Evolutionary conservation across 2,888 invertebrate genomes (phyloP), one percentile per base, ranked within the genome.

Genomic region (Meganola albula): DNA sequence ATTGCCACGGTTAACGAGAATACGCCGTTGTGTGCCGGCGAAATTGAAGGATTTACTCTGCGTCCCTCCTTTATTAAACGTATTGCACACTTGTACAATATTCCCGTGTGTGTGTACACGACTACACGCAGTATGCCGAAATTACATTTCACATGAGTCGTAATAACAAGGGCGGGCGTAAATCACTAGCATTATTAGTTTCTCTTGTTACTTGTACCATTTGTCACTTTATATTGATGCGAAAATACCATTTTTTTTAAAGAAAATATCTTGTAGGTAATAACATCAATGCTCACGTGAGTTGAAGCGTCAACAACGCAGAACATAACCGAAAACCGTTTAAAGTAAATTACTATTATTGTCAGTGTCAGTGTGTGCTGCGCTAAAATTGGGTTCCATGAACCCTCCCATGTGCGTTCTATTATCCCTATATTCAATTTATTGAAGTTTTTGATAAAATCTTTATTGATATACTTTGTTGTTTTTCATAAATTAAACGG

Each of bases 11-110:
- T 83, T 84, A 85, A 85, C 84, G 84, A 83, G 84, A 82, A 84
- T 79, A 77, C 82, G 80, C 79, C 83, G 83, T 75, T 78, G 84
- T 82, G 76, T 78, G 83, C 83, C 77, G 78, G 74, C 84, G 76
- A 83, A 85, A 84, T 83, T 85, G 83, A 84, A 84, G 84, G 84
- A 84, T 85, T 85, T 85, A 85, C 84, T 84, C 74, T 74, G 72
- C 79, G 83, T 80, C 84, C 84, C 83, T 83, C 83, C 84, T 85
- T 84, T 85, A 85, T 85, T 85, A 85, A 85, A 82, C 82, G 77
- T 79, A 83, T 74, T 82, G 84, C 83, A 83, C 82, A 79, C 84
- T 70, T 55, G 44, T 52, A 51, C 48, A 40, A 41, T 36, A 27
- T 38, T 7, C 20, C 45, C 53, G 37, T 64, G 70, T 76, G 74